phyloP scores from a whole-genome alignment of 2,888 invertebrate species.

The Seladonia tumulorum region DNA sequence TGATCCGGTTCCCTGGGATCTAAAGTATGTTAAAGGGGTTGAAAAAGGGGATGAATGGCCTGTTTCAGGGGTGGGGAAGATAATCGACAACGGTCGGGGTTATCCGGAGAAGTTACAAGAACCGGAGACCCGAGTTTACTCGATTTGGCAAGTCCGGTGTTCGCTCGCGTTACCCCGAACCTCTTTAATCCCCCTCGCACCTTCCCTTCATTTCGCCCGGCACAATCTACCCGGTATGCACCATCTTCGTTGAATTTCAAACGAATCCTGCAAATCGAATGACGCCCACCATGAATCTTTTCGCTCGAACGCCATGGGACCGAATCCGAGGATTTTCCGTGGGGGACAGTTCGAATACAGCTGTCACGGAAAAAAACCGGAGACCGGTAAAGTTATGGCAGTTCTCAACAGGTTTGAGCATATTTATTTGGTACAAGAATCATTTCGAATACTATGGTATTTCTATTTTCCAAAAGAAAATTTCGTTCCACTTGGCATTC shows the following conservation, averaged over 20 bases:
- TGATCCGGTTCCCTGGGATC: conserved; percentile 25
- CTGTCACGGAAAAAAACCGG: no score
- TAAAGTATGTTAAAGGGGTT: conserved; percentile 17
- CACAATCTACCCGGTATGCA: conserved; percentile 22
- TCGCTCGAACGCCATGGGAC: conserved; percentile 15
- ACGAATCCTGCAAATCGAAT: conserved; percentile 75
- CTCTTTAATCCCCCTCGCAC: conserved; percentile 20
- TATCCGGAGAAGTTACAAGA: conserved; percentile 63
- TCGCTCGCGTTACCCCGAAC: conserved; percentile 33
- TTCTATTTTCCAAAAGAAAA: no score
- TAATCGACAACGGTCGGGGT: conserved; percentile 39
- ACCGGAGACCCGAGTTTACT: conserved; percentile 62
- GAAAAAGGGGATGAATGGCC: conserved; percentile 33
- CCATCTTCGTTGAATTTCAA: conserved; percentile 71
- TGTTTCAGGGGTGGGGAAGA: conserved; percentile 2
- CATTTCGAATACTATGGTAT: background rate
- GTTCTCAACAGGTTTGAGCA: background rate
- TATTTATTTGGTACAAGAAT: background rate
- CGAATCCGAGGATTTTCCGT: background rate
- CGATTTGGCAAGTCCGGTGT: conserved; percentile 70
- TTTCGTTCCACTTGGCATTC: background rate
- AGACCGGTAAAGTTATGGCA: no score
- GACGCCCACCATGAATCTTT: conserved; percentile 75
- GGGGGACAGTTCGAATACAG: background rate
- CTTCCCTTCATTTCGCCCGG: conserved; percentile 17